Evolutionary conservation across 2,888 invertebrate species (phyloP).

Genomic region (Microplitis manilae): DNA sequence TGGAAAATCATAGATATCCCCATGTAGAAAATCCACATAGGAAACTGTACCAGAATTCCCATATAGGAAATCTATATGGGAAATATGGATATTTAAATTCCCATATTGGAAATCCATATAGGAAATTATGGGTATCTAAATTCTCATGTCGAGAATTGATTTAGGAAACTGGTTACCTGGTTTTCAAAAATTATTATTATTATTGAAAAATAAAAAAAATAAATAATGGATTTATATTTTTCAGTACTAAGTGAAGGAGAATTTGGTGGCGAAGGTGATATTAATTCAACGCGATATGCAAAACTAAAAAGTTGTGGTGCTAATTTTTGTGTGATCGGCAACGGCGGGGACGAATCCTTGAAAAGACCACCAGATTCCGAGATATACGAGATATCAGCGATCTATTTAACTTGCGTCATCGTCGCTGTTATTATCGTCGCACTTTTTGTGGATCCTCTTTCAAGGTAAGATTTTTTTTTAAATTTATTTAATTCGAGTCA

Average conservation of each 20-base stretch:
- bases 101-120: too few relatives aligned
- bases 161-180: too few relatives aligned
- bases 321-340: conserved; percentile 84
- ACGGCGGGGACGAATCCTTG: conserved; percentile 82
- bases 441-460: conserved; percentile 90
- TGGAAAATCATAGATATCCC: too few relatives aligned
- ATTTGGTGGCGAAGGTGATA: conserved; percentile 74
- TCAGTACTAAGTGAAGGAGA: conserved; percentile 85
- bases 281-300: conserved; percentile 68
- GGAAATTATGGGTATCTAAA: too few relatives aligned
- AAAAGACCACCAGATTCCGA: conserved; percentile 87
- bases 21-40: too few relatives aligned
- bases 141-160: too few relatives aligned
- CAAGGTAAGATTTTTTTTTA: conserved; percentile 76
- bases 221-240: conserved; percentile 50
- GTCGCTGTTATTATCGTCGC: conserved; percentile 90
- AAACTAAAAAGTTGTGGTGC: conserved; percentile 81
- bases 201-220: not conserved
- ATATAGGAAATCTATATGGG: too few relatives aligned
- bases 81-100: too few relatives aligned
- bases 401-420: conserved; percentile 90
- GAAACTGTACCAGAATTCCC: too few relatives aligned
- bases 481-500: too few relatives aligned
- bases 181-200: not conserved
- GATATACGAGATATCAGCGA: conserved; percentile 90